Conservation (phyloP, 2,888 invertebrate species). For the Drosophila paranaensis region DNA sequence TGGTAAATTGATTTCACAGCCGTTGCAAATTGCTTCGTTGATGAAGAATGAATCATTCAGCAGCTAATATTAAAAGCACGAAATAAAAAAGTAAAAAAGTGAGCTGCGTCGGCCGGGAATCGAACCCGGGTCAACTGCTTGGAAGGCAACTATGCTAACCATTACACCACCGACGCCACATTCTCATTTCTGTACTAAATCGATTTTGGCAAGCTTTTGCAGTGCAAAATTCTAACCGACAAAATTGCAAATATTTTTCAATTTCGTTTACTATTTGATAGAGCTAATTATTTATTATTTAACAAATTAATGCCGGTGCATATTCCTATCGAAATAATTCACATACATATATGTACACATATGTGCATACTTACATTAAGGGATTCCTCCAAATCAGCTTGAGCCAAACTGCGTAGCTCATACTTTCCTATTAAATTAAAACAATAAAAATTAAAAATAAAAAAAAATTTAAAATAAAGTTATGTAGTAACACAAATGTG, state of each 20-base stretch:
- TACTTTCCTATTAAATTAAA: slow-evolving; percentile 85
- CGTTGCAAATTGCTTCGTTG: slow-evolving; percentile 87
- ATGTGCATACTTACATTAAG: slow-evolving; percentile 85
- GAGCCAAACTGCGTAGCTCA: slow-evolving; percentile 87
- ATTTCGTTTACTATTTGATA: too few relatives aligned
- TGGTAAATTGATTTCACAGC: slow-evolving; percentile 86
- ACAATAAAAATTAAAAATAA: not conserved
- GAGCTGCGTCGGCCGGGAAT: slow-evolving; percentile 85
- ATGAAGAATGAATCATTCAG: slow-evolving; percentile 85
- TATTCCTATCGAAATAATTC: not conserved
- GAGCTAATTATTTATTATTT: not conserved
- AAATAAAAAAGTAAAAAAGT: slow-evolving; percentile 36
- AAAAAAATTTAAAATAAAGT: too few relatives aligned
- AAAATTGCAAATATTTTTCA: not conserved
- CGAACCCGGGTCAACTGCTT: slow-evolving; percentile 86
- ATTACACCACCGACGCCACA: slow-evolving; percentile 85
- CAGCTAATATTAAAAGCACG: slow-evolving; percentile 79
- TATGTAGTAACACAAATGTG: not conserved
- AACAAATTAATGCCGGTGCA: too few relatives aligned
- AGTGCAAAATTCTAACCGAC: not conserved
- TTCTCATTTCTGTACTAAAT: slow-evolving; percentile 1
- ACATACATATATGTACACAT: too few relatives aligned
- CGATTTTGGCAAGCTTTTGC: slow-evolving; percentile 20
- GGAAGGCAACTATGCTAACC: slow-evolving; percentile 86
- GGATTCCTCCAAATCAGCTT: slow-evolving; percentile 87